Evolutionary conservation across 2,113 vertebrate species (phyloP), one percentile per base, ranked within the genome.

Genomic region (Toxostoma redivivum): DNA sequence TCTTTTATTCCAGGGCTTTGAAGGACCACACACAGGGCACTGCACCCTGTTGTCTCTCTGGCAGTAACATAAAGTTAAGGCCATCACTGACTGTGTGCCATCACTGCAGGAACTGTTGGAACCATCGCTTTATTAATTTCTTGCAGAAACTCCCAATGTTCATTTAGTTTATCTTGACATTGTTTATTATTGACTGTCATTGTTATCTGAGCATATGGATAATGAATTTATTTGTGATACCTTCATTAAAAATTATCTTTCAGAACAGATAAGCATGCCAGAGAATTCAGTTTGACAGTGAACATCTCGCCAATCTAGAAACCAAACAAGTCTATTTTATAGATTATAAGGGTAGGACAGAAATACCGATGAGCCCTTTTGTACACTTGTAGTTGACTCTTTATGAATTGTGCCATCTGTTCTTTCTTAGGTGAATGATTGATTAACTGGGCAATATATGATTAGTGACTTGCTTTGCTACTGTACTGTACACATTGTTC

Each of bases 321-420:
- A 92, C 3, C 48, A 64, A 72, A 64, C 24, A 78, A 65, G 37
- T n/a, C 15, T 81, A 8, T 84, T 66, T 90, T 44, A 79, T 20
- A 76, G 48, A 69, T 57, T 45, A 12, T 8, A 22, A 44, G 25
- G 44, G 33, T n/a, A 84, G 57, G 31, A 27, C 73, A 81, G 57
- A 94, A 91, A 85, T 94, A 81, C 11, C 0, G 0, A 89, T 53
- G 40, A 95, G 21, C 15, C 21, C 48, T 79, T 88, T 57, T 69
- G 44, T 57, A 60, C 65, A 27, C 31, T 89, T 74, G 33, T 27
- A 77, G 79, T 56, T 61, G 81, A 82, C 37, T 82, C 56, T 56
- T 81, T 56, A 72, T 95, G 45, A 91, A 80, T 87, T 72, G 61
- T 89, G 57, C 81, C 86, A 95, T 95, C 86, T 97, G 84, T 40